Evolutionary conservation across 2,888 invertebrate species (phyloP).

Genomic region (Creontiades dilutus): DNA sequence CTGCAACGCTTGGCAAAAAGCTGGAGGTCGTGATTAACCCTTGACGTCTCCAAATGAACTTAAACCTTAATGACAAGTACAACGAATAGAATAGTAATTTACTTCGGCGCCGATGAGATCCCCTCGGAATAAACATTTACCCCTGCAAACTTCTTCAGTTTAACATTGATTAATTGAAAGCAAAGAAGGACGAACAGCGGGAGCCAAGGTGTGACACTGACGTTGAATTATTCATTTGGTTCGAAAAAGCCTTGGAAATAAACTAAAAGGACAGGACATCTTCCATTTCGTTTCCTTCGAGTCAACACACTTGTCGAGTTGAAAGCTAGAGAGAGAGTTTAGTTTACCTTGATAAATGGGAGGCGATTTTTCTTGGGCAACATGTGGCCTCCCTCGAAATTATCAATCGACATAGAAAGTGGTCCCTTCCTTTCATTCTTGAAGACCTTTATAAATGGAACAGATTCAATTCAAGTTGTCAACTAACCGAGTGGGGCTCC

Average conservation of each 20-base stretch:
- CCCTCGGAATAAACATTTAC: slow-evolving; percentile 34
- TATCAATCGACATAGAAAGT: slow-evolving; percentile 36
- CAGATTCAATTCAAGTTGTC: neutral
- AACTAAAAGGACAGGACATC: slow-evolving; percentile 10
- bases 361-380: slow-evolving; percentile 20
- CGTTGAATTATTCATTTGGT: slow-evolving; percentile 51
- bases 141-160: neutral
- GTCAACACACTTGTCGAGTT: slow-evolving; percentile 8
- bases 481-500: too few species aligned
- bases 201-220: neutral
- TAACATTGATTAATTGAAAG: slow-evolving; percentile 52
- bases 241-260: slow-evolving; percentile 6
- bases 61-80: neutral
- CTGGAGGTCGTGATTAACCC: slow-evolving; percentile 13
- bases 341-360: slow-evolving; percentile 22
- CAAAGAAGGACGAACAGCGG: slow-evolving; percentile 2
- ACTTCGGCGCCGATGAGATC: neutral
- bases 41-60: neutral
- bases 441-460: neutral
- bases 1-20: neutral
- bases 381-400: slow-evolving; percentile 30
- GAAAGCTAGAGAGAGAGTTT: slow-evolving; percentile 17
- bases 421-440: neutral
- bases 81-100: slow-evolving; percentile 26
- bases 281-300: slow-evolving; percentile 6